Conservation (phyloP, 1,140 invertebrate species). For the Ooceraea biroi region DNA sequence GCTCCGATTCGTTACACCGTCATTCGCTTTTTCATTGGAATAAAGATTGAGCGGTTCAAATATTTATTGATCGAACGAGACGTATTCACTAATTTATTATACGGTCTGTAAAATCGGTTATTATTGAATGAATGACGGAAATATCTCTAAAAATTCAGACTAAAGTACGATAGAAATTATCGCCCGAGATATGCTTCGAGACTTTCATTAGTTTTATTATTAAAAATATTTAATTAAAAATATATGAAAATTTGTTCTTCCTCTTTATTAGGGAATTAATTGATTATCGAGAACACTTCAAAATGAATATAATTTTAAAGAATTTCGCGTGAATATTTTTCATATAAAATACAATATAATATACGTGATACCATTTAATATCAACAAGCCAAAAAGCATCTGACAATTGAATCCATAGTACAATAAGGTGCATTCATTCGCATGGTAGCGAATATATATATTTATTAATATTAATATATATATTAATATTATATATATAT, state of each 20-base stretch:
- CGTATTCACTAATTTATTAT: constrained; percentile 28
- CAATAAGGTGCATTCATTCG: no score
- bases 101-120: not conserved
- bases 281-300: not conserved
- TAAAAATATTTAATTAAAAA: not conserved
- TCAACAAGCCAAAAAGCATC: not conserved
- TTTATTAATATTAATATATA: no score
- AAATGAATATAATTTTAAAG: not conserved
- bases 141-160: constrained; percentile 31
- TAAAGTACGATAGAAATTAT: constrained; percentile 27
- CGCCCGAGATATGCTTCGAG: no score
- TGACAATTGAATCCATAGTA: not conserved
- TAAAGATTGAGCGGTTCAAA: constrained; percentile 38
- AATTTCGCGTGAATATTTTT: no score
- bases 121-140: not conserved
- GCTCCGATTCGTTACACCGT: not conserved
- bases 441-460: no score
- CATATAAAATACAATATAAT: not conserved
- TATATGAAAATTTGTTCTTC: not conserved
- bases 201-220: not conserved
- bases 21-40: not conserved
- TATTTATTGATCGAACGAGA: constrained; percentile 36
- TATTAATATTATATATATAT: no score
- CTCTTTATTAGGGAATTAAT: not conserved
- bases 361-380: not conserved